Base-by-base conservation (phyloP, 2,113 vertebrate species). In the Amblyopsis rosae region DNA sequence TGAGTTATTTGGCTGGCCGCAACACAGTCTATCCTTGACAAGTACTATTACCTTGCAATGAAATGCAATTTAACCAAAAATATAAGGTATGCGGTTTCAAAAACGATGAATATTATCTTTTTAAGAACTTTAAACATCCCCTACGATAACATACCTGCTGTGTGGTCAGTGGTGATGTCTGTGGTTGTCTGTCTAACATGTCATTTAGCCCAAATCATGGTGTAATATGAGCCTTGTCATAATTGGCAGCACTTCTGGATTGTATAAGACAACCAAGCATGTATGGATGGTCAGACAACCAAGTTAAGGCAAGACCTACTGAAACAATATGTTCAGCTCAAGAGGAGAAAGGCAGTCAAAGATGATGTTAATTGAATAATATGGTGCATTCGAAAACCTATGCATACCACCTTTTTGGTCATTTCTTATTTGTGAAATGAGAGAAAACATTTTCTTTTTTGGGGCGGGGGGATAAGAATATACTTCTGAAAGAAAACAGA, bases 11-110 rank as follows among this genome's bases (percentile, higher is more conserved):
- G 54, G 63, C 56, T 17, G 11, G 15, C 50, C 50, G 53, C 50
- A 58, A 48, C 41, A 45, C 19, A 12, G 10, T 6, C 19, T 58
- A 26, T 51, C 26, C 45, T 63, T 59, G 62, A 13, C 49, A 50
- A 63, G n/a, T 26, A 35, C 17, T 46, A 2, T 54, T 70, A 17
- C 69, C 56, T 69, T 58, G 17, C 59, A 70, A 48, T 2, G 48
- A 67, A 64, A 70, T 5, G 12, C 46, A 72, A 61, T 12, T 41
- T 41, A 6, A 41, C 35, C 35, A 41, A 41, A 41, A 41, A 41
- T 41, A 41, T 41, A 41, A 3, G 3, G 35, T 41, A 41, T 41
- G 35, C 7, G 35, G 35, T 7, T 41, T 41, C 35, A 2, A 41
- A 41, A 41, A 41, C 35, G 35, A 41, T 3, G 3, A 19, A 19